These are phyloP conservation scores for Oreochromis niloticus DNA, from an alignment of 2,113 vertebrate species.

Conservation along the genomic window DNA sequence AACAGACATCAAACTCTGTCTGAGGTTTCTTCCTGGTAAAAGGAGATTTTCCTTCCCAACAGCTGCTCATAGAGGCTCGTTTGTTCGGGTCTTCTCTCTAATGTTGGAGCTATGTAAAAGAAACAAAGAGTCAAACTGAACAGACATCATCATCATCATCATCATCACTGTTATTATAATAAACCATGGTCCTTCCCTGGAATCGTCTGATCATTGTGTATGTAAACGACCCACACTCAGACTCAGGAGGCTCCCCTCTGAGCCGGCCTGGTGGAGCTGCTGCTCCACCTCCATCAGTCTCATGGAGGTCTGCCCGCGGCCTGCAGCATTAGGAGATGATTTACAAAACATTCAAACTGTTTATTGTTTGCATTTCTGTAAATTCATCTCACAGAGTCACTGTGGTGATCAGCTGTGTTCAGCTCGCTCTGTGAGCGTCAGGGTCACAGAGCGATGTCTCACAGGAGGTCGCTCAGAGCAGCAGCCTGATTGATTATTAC, in stretches of 20 bases:
- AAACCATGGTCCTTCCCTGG: not conserved
- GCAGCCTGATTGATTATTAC: not conserved
- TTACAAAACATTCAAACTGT: not conserved
- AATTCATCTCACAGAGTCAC: too few relatives aligned
- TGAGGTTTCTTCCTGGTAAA: not conserved
- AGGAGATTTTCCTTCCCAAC: not conserved
- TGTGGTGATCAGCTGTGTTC: not conserved
- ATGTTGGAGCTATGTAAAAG: not conserved
- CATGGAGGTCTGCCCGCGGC: not conserved
- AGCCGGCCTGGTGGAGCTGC: not conserved
- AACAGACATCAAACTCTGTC: not conserved
- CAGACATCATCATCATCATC: not conserved
- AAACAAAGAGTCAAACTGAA: not conserved
- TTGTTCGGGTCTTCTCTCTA: not conserved
- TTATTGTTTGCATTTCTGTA: not conserved
- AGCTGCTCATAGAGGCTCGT: rapidly evolving
- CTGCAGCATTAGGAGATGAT: not conserved
- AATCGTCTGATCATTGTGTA: not conserved
- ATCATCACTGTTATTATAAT: not conserved
- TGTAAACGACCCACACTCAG: not conserved
- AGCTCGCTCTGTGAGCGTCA: not conserved
- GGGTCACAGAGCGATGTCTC: not conserved
- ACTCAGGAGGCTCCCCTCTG: not conserved
- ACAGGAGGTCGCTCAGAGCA: not conserved
- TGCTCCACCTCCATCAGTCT: not conserved